phyloP scores from a whole-genome alignment of 2,113 vertebrate species.

The Albula glossodonta region DNA sequence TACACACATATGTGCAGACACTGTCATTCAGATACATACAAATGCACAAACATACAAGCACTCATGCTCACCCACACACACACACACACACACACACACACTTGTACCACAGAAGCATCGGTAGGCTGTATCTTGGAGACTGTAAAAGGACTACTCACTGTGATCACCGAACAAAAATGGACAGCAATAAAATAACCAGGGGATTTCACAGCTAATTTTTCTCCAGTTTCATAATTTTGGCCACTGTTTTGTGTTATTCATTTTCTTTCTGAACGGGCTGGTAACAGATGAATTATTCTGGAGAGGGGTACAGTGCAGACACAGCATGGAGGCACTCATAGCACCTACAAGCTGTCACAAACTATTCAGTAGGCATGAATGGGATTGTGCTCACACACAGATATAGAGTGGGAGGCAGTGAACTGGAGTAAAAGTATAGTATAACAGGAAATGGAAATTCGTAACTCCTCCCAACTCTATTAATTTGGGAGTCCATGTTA shows the following conservation, averaged over 20 bases:
- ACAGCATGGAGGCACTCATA: not conserved
- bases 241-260: not conserved
- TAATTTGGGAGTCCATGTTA: not conserved
- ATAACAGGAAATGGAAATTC: not conserved
- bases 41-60: too few species aligned
- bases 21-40: too few species aligned
- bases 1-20: too few species aligned
- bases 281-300: not conserved
- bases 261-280: not conserved
- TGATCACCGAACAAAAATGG: too few species aligned
- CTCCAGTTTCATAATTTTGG: not conserved
- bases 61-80: not conserved
- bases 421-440: too few species aligned
- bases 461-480: not conserved
- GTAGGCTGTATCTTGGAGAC: not conserved
- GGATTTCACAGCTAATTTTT: too few species aligned
- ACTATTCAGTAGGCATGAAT: not conserved
- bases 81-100: not conserved
- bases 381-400: too few species aligned
- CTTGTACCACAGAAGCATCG: not conserved
- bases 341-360: not conserved
- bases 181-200: too few species aligned
- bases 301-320: not conserved
- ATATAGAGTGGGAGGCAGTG: too few species aligned
- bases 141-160: not conserved